Evolutionary conservation across 2,888 invertebrate genomes (phyloP).

Genomic region (Anoplius nigerrimus): DNA sequence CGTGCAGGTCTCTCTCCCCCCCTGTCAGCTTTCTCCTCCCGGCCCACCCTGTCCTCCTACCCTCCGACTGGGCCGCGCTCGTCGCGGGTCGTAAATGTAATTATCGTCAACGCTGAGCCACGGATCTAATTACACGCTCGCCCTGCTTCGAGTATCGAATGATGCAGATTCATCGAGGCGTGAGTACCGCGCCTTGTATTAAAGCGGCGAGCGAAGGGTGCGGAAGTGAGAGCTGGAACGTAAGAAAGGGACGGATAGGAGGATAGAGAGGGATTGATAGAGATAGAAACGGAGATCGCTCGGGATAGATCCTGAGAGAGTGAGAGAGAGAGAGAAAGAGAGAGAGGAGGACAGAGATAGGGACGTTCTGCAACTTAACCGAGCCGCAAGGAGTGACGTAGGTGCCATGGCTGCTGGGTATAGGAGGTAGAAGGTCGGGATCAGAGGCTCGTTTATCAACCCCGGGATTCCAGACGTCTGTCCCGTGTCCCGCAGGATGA

Average conservation of each 20-base stretch:
- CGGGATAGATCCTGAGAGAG: not conserved
- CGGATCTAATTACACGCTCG: conserved; percentile 48
- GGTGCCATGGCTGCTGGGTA: conserved; percentile 9
- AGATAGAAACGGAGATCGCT: not conserved
- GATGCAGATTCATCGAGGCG: conserved; percentile 35
- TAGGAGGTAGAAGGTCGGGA: conserved; percentile 49
- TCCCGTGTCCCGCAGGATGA: conserved; percentile 61
- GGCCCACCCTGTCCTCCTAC: not conserved
- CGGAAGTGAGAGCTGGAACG: not conserved
- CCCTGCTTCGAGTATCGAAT: conserved; percentile 40
- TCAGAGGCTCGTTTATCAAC: conserved; percentile 70
- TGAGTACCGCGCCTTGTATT: conserved; percentile 20
- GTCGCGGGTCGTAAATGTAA: conserved; percentile 40
- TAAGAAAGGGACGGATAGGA: not conserved
- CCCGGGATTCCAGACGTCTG: conserved; percentile 66
- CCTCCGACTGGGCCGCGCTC: conserved; percentile 7
- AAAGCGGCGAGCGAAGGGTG: conserved; percentile 1
- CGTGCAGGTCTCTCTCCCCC: too few relatives aligned
- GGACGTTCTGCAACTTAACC: conserved; percentile 8
- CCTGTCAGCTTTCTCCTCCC: too few relatives aligned
- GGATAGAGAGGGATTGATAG: not conserved
- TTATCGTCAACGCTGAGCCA: conserved; percentile 36
- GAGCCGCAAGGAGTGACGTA: conserved; percentile 17
- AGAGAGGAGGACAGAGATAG: not conserved
- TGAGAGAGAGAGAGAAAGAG: not conserved